A percentile compares a stretch with the other conserved stretches of the same genome.
These are phyloP conservation scores for Pangasius larnaudii DNA, from an alignment of 2,797 vertebrate genomes.

Conservation along the genomic window DNA sequence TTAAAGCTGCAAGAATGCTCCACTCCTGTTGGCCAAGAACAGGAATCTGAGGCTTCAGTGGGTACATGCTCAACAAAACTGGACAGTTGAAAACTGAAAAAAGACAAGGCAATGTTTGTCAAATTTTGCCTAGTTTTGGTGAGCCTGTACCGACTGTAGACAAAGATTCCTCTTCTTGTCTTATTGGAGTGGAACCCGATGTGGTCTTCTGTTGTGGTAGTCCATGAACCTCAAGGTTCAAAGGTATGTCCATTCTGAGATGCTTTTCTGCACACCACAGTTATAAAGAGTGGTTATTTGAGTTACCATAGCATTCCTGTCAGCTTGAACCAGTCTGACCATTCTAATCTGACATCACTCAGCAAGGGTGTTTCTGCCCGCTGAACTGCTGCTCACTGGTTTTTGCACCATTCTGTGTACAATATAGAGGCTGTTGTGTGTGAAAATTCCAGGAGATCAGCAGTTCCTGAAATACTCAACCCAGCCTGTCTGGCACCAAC, in stretches of 20 bases:
- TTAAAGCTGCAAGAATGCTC: neutral
- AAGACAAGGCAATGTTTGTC: neutral
- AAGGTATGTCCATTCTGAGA: neutral
- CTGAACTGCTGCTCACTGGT: neutral
- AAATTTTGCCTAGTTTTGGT: neutral
- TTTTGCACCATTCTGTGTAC: neutral
- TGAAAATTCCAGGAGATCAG: neutral
- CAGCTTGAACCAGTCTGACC: neutral
- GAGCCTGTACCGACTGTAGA: neutral
- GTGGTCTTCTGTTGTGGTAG: neutral
- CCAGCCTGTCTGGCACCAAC: neutral
- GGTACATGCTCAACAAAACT: neutral
- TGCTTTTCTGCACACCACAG: neutral
- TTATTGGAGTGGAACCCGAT: neutral
- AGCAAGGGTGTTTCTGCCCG: neutral
- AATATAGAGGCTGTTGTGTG: neutral
- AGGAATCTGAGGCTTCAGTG: neutral
- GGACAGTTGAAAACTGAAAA: neutral
- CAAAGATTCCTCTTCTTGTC: neutral
- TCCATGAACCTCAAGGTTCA: neutral
- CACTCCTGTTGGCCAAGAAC: neutral
- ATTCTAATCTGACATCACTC: neutral
- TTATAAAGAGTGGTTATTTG: conserved; percentile 11
- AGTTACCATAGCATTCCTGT: neutral
- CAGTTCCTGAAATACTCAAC: neutral